A percentile compares a stretch with the other conserved stretches of the same genome.
These are phyloP conservation scores for Reticulitermes speratus DNA, from an alignment of 1,140 invertebrate species.

Conservation along the genomic window DNA sequence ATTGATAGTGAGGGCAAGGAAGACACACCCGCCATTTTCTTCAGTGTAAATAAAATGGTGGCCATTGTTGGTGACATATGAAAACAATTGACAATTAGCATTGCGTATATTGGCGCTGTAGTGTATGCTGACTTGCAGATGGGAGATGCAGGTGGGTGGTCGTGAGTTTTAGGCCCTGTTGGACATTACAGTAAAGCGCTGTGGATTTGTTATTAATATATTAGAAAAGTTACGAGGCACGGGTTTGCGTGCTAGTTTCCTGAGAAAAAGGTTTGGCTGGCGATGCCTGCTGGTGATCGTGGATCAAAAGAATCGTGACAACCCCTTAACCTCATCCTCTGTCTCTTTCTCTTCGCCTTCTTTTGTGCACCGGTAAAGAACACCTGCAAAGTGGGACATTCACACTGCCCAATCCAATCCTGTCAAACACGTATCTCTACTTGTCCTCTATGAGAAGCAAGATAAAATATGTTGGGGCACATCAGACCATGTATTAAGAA, in stretches of 20 bases:
- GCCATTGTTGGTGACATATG: not conserved
- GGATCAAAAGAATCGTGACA: slow-evolving; percentile 1
- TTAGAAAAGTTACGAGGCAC: not conserved
- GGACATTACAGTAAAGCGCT: not conserved
- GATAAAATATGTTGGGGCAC: too few species aligned
- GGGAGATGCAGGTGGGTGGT: not conserved
- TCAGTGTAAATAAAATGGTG: not conserved
- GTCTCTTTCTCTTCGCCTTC: not conserved
- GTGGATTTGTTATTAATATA: slow-evolving; percentile 14
- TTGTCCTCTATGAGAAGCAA: too few species aligned
- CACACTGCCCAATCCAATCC: slow-evolving; percentile 1
- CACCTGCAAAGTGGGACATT: not conserved
- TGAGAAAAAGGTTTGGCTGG: slow-evolving; percentile 5
- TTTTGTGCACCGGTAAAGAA: not conserved
- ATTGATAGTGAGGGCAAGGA: too few species aligned
- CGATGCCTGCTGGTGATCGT: not conserved
- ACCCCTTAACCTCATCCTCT: not conserved
- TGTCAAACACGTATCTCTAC: not conserved
- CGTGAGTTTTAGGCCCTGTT: not conserved
- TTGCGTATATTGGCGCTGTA: not conserved
- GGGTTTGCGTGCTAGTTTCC: not conserved
- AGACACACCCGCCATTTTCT: not conserved
- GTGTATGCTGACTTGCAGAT: not conserved
- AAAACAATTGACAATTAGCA: not conserved
- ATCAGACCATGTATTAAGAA: too few species aligned